phyloP scores from a whole-genome alignment of 2,113 vertebrate species.

The pig (Sus scrofa) region T2T-Sscrofa CM000822.6:52889501-52890000 shows the following conservation, averaged over 20 bases:
- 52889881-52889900: constrained; percentile 27
- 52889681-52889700: not conserved
- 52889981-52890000: constrained; percentile 60
- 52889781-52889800: not conserved
- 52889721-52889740: not conserved
- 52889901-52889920: constrained; percentile 2
- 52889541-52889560: not conserved
- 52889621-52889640: not conserved
- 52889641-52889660: constrained; percentile 10
- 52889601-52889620: not conserved
- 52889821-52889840: not conserved
- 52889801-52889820: not conserved
- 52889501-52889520: not conserved
- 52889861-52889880: not conserved
- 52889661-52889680: not conserved
- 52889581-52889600: not conserved
- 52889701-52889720: constrained; percentile 42
- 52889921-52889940: constrained; percentile 61
- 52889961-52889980: constrained; percentile 59
- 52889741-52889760: not conserved
- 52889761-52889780: not conserved
- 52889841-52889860: not conserved
- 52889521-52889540: not conserved
- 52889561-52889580: not conserved
- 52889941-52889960: constrained; percentile 44